Evolutionary conservation across 2,888 invertebrate species (phyloP).

Genomic region (Fabriciana adippe): DNA sequence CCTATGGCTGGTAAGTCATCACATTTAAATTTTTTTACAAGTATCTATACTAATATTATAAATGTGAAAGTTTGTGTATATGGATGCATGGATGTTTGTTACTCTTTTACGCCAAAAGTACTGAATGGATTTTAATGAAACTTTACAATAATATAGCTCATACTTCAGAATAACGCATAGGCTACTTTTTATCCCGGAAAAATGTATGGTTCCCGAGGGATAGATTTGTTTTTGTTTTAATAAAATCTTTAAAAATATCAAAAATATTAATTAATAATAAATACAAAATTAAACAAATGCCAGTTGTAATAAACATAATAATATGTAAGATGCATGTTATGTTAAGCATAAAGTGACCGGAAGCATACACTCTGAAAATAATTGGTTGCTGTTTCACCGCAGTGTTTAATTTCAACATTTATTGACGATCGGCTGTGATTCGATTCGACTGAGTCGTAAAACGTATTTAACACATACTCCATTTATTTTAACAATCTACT

Average conservation of each 20-base stretch:
- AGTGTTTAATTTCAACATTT: slow-evolving; percentile 11
- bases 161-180: too few relatives aligned
- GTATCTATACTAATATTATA: too few relatives aligned
- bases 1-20: slow-evolving; percentile 90
- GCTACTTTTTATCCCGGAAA: too few relatives aligned
- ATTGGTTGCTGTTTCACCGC: not conserved
- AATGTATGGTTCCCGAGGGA: too few relatives aligned
- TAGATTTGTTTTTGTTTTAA: too few relatives aligned
- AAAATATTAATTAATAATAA: not conserved
- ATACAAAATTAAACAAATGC: not conserved
- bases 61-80: too few relatives aligned
- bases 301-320: too few relatives aligned
- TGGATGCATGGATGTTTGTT: too few relatives aligned
- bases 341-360: not conserved
- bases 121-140: too few relatives aligned
- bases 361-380: slow-evolving; percentile 21
- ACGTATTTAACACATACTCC: not conserved
- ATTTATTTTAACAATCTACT: not conserved
- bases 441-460: not conserved
- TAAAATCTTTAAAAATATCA: not conserved
- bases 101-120: too few relatives aligned
- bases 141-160: too few relatives aligned
- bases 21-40: not conserved
- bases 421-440: not conserved
- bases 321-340: not conserved